These are phyloP conservation scores for Napeogenes inachia DNA, from an alignment of 2,888 invertebrate species.

Conservation along the genomic window DNA sequence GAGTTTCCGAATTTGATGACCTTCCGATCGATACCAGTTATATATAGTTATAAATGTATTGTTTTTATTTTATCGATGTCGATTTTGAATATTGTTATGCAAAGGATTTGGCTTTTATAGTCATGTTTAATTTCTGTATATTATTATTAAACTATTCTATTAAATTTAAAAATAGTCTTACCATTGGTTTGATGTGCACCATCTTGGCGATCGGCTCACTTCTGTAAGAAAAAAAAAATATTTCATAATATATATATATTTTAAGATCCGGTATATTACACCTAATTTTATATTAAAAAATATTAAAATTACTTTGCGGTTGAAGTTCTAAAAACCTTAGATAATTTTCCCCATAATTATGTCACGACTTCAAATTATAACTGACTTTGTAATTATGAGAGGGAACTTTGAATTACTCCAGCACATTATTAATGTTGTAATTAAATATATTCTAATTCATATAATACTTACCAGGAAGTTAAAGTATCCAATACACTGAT, in stretches of 20 bases:
- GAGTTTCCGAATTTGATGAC: no score
- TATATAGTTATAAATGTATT: no score
- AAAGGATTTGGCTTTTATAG: no score
- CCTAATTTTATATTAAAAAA: conserved; percentile 10
- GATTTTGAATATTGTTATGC: no score
- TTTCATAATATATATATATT: conserved; percentile 6
- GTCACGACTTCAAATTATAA: conserved; percentile 22
- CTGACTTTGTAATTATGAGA: conserved; percentile 14
- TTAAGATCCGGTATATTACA: conserved; percentile 6
- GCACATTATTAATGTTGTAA: neutral
- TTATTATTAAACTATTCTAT: no score
- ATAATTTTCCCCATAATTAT: conserved; percentile 18
- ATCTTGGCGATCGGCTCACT: conserved; percentile 18
- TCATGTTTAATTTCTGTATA: no score
- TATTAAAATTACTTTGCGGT: conserved; percentile 21
- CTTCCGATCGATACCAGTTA: no score
- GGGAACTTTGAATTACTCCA: conserved; percentile 19
- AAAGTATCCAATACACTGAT: conserved; percentile 20
- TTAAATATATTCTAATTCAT: no score
- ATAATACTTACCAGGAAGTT: conserved; percentile 21
- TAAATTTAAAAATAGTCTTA: neutral
- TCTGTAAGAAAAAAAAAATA: conserved; percentile 20
- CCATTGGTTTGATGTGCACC: conserved; percentile 18
- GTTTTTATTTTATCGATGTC: no score
- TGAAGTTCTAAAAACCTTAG: conserved; percentile 17